Percentiles rank a stretch among this genome's conserved stretches.
Conservation (phyloP, 2,797 vertebrate genomes). For the Agapornis canus region DNA sequence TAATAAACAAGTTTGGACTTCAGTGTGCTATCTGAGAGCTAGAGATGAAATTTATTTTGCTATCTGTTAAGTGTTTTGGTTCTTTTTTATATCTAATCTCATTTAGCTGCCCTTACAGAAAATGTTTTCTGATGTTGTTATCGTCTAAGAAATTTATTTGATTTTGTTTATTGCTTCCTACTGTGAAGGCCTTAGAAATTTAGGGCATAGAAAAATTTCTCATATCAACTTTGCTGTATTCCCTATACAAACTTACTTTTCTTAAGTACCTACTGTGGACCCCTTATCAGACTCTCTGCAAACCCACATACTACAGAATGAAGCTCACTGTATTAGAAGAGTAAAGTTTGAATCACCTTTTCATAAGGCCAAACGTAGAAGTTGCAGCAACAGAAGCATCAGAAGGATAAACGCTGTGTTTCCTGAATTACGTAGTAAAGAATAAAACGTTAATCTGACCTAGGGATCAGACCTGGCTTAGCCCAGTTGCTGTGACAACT, state of each 20-base stretch:
- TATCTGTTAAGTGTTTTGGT: background rate
- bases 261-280: background rate
- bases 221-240: background rate
- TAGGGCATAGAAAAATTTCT: background rate
- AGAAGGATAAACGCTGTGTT: background rate
- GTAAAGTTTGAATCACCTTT: background rate
- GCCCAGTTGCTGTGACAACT: background rate
- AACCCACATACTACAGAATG: background rate
- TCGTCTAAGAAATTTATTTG: background rate
- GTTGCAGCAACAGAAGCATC: background rate
- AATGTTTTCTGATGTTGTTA: background rate
- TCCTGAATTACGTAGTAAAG: background rate
- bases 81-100: background rate
- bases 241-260: background rate
- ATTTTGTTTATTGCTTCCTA: background rate
- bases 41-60: background rate
- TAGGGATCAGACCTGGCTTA: background rate
- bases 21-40: background rate
- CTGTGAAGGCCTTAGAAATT: background rate
- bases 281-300: background rate
- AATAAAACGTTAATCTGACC: background rate
- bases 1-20: conserved; percentile 3
- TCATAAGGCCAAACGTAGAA: background rate
- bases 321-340: background rate
- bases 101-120: background rate